Conservation (phyloP, 2,797 vertebrate species). For the Cynodonichthys magdalenae region DNA sequence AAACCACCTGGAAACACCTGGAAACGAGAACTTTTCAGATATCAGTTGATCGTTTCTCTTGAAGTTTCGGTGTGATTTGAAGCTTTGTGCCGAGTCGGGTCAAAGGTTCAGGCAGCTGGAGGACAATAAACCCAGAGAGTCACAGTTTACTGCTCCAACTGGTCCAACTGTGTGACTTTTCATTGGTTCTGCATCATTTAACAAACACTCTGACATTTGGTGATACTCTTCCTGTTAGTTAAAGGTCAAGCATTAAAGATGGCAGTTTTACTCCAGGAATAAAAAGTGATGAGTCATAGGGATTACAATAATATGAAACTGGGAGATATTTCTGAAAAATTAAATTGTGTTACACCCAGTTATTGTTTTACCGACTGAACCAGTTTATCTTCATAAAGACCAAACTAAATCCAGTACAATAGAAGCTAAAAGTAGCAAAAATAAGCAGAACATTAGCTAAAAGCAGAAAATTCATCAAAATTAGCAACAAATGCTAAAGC, state of each 20-base stretch:
- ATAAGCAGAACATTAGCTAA: no score
- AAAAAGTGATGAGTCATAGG: neutral
- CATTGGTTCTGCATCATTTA: neutral
- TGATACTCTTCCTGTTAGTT: neutral
- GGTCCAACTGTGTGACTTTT: constrained; percentile 9
- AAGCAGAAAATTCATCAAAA: no score
- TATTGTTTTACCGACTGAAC: no score
- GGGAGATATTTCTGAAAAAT: no score
- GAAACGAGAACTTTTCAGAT: no score
- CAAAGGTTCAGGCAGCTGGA: constrained; percentile 10
- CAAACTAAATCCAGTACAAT: no score
- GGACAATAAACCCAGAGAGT: constrained; percentile 1
- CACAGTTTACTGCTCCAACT: neutral
- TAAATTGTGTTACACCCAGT: no score
- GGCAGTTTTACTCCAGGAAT: neutral
- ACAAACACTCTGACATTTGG: neutral
- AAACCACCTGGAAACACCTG: neutral
- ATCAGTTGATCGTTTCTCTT: no score
- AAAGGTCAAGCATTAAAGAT: neutral
- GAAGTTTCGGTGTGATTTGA: constrained; percentile 61
- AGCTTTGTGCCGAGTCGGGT: constrained; percentile 29
- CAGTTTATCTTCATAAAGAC: no score
- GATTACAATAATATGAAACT: neutral
- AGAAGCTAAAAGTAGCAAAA: no score
- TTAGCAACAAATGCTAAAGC: no score